phyloP scores from a whole-genome alignment of 1,140 invertebrate species.

The Cataglyphis hispanica region DNA sequence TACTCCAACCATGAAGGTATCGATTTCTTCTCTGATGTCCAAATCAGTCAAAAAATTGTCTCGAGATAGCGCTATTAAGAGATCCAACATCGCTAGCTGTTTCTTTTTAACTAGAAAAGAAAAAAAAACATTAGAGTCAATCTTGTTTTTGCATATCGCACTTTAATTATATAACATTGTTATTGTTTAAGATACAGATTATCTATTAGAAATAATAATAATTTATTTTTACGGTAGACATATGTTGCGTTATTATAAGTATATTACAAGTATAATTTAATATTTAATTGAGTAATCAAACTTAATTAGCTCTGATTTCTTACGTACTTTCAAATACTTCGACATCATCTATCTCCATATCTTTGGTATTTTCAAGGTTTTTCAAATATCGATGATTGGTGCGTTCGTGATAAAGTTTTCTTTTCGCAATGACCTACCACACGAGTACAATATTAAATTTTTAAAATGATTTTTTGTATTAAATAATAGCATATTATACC shows the following conservation, averaged over 20 bases:
- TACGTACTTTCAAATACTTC: not conserved
- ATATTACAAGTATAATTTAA: no score
- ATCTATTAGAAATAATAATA: no score
- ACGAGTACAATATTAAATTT: not conserved
- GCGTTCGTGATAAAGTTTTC: constrained; percentile 74
- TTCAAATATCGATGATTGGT: constrained; percentile 63
- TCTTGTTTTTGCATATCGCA: not conserved
- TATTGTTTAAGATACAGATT: not conserved
- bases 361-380: not conserved
- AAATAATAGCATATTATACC: not conserved
- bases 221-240: no score
- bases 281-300: no score
- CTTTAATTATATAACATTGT: not conserved
- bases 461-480: not conserved
- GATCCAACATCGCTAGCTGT: constrained; percentile 93
- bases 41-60: constrained; percentile 86
- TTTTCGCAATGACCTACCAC: constrained; percentile 75
- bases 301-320: no score
- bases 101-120: constrained; percentile 84
- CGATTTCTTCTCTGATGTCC: constrained; percentile 93
- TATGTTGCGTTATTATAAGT: no score
- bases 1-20: constrained; percentile 85
- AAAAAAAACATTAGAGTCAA: not conserved
- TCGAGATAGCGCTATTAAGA: constrained; percentile 89
- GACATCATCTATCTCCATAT: not conserved